Evolutionary conservation across 2,113 vertebrate species (phyloP), one percentile per base, ranked within the genome.

Genomic region (Cygnus buccinator): DNA sequence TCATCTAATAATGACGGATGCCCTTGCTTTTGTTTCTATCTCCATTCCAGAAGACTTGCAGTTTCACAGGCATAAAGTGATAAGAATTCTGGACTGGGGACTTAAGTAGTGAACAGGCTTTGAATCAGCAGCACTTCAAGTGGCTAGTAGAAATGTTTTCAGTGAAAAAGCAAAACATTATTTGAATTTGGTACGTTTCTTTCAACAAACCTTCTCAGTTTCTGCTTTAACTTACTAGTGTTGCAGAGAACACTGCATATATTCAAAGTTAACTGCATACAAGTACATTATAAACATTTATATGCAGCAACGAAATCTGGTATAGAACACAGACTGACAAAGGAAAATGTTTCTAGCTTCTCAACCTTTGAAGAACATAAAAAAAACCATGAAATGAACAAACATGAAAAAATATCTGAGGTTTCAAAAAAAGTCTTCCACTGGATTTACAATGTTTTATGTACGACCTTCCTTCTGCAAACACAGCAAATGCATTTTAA

Each of bases 41-140:
- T 72, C 94, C 50, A 8, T 96, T 97, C 63, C 20, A 88, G 43
- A 97, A 65, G 48, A 96, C 85, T 76, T 81, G 84, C 73, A 96
- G 91, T 93, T 94, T 84, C 67, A 96, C 28, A 58, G 95, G 92
- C 7, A 68, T 43, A 44, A 14, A 57, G 8, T 39, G 89, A 1
- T 63, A 66, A 19, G 23, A 48, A 3, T 78, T 84, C 72, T 95
- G 93, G 35, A 52, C n/a, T 58, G 39, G 10, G 11, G 82, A 46
- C 57, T 93, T 97, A 84, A 95, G 50, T 39, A 94, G 48, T 33
- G 90, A 96, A 35, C 8, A 92, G 90, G 18, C 94, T 96, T 5
- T 95, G 96, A 70, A 97, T 22, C 33, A 97, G 80, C 59, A 96
- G 66, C 23, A 88, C 94, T 96, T 97, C 92, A 93, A 97, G 94